Base-by-base conservation (phyloP, 2,113 vertebrate species). In the Anseranas semipalmata region DNA sequence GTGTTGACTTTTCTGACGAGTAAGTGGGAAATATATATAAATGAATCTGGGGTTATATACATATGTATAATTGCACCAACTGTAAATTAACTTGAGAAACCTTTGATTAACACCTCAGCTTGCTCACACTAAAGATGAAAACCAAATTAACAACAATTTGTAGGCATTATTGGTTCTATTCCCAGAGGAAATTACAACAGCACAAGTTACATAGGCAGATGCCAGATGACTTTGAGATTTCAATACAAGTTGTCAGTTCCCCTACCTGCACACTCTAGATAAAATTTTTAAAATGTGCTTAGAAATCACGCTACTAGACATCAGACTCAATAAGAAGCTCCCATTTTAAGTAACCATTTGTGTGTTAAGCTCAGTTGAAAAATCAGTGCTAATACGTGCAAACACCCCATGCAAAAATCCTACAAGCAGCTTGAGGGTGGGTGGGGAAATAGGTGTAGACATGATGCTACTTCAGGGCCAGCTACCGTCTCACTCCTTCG, bases 31-130 rank as follows among this genome's bases (percentile, higher is more conserved):
- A 50, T 71, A 65, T 2, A 53, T 52, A 94, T 50, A 92, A 93
- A 92, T 95, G 85, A 96, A 56, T 85, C 53, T 88, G 55, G 28
- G 85, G 75, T 56, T 95, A 73, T 66, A 72, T 46, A 76, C 55
- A 37, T 12, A 75, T 91, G 37, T 90, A 14, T 91, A 94, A 95
- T 82, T 74, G 82, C 27, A 86, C 67, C 55, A 43, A 90, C 79
- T 80, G 63, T 76, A 96, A 96, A 91, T 77, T 95, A 93, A 91
- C 79, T 79, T 65, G 50, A 94, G 62, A 82, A 96, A 92, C 59
- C 87, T 95, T 92, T 95, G 85, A 93, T 90, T 94, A 96, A 93
- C 87, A 88, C 72, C 67, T 80, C 68, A 83, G 85, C 53, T 79
- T 91, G 68, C 43, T 95, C 72, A 35, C 37, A 55, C 46, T 55